phyloP scores from a whole-genome alignment of 1,140 invertebrate genomes.

The Idris sp. region DNA sequence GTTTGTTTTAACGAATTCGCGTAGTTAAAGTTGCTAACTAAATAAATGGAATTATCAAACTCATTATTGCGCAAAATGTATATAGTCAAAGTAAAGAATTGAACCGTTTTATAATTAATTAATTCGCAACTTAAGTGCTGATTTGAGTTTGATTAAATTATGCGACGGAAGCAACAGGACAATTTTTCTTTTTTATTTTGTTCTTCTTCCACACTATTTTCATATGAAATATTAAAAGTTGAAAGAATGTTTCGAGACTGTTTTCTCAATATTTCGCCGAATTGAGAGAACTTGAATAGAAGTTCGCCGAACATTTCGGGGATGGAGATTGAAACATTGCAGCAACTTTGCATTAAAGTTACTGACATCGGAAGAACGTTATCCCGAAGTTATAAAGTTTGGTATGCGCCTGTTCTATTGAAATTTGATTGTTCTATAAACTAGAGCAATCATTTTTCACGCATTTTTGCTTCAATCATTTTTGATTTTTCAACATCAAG shows the following conservation, averaged over 20 bases:
- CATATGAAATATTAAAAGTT: conserved; percentile 17
- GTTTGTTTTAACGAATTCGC: too few species aligned
- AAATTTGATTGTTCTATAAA: conserved; percentile 31
- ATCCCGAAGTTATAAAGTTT: conserved; percentile 31
- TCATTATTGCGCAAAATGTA: too few species aligned
- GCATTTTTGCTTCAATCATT: conserved; percentile 8
- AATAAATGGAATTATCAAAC: too few species aligned
- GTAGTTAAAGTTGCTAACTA: too few species aligned
- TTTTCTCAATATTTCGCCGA: conserved; percentile 27
- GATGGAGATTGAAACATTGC: conserved; percentile 22
- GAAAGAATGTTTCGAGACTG: conserved; percentile 18
- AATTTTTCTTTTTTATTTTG: too few species aligned
- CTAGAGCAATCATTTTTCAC: conserved; percentile 24
- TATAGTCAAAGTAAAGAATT: too few species aligned
- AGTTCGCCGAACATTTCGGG: conserved; percentile 18
- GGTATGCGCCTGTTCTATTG: conserved; percentile 14
- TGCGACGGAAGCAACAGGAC: neutral
- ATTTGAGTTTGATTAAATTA: neutral
- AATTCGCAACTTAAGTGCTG: too few species aligned
- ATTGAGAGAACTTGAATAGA: conserved; percentile 16
- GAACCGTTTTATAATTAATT: too few species aligned
- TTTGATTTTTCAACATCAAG: neutral
- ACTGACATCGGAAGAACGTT: conserved; percentile 14
- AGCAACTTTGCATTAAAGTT: conserved; percentile 19
- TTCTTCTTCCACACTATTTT: too few species aligned